Evolutionary conservation across 2,888 invertebrate species (phyloP).

Genomic region (Drepanosiphum platanoidis): DNA sequence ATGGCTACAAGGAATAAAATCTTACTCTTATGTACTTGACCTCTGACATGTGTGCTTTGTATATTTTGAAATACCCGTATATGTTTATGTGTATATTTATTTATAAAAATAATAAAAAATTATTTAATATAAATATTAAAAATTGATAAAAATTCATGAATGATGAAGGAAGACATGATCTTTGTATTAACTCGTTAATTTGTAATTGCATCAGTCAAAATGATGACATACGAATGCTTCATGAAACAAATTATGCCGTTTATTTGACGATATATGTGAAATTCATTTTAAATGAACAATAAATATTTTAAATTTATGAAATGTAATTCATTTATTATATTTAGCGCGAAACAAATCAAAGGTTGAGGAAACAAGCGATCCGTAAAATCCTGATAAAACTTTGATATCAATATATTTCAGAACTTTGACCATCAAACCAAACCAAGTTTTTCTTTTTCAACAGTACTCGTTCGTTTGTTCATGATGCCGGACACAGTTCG

Average conservation of each 20-base stretch:
- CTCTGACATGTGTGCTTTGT: not conserved
- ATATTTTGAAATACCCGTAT: not conserved
- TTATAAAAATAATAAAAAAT: too few relatives aligned
- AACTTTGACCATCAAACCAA: constrained; percentile 45
- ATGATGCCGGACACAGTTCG: constrained; percentile 59
- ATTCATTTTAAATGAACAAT: not conserved
- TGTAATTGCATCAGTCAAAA: not conserved
- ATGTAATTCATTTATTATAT: constrained; percentile 18
- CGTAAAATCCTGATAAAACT: not conserved
- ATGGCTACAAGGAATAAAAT: constrained; percentile 23
- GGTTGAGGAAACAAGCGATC: constrained; percentile 22
- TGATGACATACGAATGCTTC: not conserved
- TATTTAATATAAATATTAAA: not conserved
- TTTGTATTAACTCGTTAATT: not conserved
- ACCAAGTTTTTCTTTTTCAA: not conserved
- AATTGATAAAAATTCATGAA: too few relatives aligned
- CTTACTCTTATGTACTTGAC: constrained; percentile 19
- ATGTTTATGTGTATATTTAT: not conserved
- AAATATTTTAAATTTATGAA: not conserved
- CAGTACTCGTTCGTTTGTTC: constrained; percentile 35
- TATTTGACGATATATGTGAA: constrained; percentile 20
- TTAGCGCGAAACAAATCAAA: constrained; percentile 48
- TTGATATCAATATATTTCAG: not conserved
- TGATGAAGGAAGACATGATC: not conserved
- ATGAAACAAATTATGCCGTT: constrained; percentile 8